Conservation (phyloP, 2,888 invertebrate genomes). For the Anodontia alba region DNA sequence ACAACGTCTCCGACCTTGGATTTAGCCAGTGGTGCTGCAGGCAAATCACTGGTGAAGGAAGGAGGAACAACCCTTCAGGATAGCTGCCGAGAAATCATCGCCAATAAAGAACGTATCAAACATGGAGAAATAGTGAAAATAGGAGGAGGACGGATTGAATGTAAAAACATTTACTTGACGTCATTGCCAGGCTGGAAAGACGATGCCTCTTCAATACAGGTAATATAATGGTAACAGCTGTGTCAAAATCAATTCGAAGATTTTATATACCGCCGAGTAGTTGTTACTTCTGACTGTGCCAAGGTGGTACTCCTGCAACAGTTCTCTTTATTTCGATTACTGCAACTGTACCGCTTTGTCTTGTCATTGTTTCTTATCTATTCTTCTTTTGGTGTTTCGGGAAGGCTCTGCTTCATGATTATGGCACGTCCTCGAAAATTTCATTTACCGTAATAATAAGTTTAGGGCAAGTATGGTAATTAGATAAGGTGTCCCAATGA, state of each 20-base stretch:
- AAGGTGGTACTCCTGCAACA: too few relatives aligned
- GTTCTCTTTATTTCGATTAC: too few relatives aligned
- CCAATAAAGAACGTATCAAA: slow-evolving; percentile 21
- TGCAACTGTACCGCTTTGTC: too few relatives aligned
- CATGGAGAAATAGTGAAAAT: slow-evolving; percentile 43
- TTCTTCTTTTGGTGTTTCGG: too few relatives aligned
- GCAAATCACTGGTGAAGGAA: slow-evolving; percentile 26
- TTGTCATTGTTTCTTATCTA: too few relatives aligned
- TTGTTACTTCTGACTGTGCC: too few relatives aligned
- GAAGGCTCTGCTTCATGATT: too few relatives aligned
- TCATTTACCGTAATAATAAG: too few relatives aligned
- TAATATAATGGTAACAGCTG: not conserved
- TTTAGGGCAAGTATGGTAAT: too few relatives aligned
- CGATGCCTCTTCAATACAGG: slow-evolving; percentile 17
- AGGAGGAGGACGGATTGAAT: slow-evolving; percentile 36
- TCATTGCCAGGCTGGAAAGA: slow-evolving; percentile 40
- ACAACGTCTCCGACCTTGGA: slow-evolving; percentile 43
- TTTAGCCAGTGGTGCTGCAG: slow-evolving; percentile 41
- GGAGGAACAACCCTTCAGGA: slow-evolving; percentile 40
- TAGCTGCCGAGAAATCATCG: slow-evolving; percentile 13
- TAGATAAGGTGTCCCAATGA: too few relatives aligned
- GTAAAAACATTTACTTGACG: slow-evolving; percentile 44
- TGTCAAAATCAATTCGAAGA: not conserved
- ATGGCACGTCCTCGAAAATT: too few relatives aligned
- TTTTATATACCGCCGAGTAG: too few relatives aligned